These are phyloP conservation scores for Meloidogyne hapla DNA, from an alignment of 1,140 invertebrate genomes.

Conservation along the genomic window DNA sequence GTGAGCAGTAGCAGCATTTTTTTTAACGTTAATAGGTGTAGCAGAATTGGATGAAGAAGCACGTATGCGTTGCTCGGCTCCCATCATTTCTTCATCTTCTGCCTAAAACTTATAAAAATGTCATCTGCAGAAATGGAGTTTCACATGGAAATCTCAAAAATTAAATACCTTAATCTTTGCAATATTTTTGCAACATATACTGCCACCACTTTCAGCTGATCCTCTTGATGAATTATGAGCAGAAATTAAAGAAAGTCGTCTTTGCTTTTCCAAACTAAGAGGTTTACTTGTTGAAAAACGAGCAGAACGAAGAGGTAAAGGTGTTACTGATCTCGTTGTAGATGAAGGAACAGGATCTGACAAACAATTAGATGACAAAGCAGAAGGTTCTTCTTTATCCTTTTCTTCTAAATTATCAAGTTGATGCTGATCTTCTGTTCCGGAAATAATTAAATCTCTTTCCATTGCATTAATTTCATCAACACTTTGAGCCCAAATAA, in stretches of 20 bases:
- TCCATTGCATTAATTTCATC: constrained; percentile 19
- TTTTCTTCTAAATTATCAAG: background rate
- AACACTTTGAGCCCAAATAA: constrained; percentile 18
- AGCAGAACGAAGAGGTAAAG: background rate
- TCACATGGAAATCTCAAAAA: background rate
- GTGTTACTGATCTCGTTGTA: too few relatives aligned
- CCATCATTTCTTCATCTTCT: background rate
- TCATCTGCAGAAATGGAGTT: too few relatives aligned
- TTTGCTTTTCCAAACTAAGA: background rate
- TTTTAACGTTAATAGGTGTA: background rate
- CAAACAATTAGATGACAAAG: background rate
- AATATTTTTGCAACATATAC: background rate
- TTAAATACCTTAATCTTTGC: background rate
- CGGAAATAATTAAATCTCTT: background rate
- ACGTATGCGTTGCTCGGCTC: background rate
- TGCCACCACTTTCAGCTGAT: background rate
- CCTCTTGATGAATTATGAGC: background rate
- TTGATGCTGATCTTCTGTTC: constrained; percentile 7
- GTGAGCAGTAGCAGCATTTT: background rate
- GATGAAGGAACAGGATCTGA: background rate
- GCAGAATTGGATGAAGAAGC: background rate
- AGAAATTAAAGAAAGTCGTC: background rate
- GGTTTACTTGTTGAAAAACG: background rate
- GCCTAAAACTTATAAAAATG: background rate
- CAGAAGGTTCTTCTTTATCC: background rate